phyloP scores from a whole-genome alignment of 1,140 invertebrate species.

The Ceratitis capitata region DNA sequence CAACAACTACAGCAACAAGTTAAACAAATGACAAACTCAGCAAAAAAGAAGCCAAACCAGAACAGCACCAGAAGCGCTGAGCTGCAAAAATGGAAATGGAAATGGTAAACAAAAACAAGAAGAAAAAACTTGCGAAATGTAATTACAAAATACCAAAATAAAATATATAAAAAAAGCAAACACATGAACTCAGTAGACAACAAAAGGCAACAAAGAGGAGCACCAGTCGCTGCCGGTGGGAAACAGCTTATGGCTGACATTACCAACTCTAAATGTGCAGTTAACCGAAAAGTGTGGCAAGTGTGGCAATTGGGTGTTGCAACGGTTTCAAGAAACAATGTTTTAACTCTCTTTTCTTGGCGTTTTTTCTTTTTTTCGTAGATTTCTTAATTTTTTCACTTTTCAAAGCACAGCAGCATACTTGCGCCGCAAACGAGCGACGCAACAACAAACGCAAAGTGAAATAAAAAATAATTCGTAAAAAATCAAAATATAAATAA shows the following conservation, averaged over 20 bases:
- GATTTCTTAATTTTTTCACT: neutral
- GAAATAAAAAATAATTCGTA: neutral
- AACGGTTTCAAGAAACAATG: neutral
- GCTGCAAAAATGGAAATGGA: neutral
- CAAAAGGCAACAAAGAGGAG: neutral
- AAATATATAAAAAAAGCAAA: neutral
- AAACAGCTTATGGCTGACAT: neutral
- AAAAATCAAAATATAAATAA: neutral
- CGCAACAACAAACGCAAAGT: neutral
- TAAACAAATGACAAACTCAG: neutral
- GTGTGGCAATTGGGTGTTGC: slow-evolving; percentile 22
- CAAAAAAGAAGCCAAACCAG: neutral
- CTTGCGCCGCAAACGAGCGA: neutral
- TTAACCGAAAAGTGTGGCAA: slow-evolving; percentile 15
- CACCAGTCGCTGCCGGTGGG: neutral
- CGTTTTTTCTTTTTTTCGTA: no score
- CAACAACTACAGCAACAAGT: neutral
- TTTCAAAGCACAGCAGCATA: neutral
- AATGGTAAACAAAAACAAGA: neutral
- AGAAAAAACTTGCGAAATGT: neutral
- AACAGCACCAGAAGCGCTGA: neutral
- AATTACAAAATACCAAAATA: slow-evolving; percentile 23
- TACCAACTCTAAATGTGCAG: neutral
- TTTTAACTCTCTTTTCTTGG: neutral
- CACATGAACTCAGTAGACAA: neutral